Evolutionary conservation across 2,797 vertebrate species (phyloP).

Genomic region (Sciurus vulgaris): DNA sequence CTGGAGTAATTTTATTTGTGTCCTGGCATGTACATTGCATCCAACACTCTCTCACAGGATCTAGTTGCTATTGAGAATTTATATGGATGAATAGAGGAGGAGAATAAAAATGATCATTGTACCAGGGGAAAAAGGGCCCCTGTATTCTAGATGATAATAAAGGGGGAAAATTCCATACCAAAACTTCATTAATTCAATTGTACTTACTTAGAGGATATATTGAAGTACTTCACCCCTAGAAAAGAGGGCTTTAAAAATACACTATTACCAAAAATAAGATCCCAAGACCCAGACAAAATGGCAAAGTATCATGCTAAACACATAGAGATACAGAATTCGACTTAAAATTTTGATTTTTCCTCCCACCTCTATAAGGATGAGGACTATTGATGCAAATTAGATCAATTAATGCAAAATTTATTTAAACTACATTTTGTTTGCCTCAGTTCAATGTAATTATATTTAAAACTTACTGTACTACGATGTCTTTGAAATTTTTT

Average conservation of each 20-base stretch:
- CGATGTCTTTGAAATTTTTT: neutral
- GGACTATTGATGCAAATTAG: neutral
- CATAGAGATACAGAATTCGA: neutral
- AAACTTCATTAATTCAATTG: neutral
- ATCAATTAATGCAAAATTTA: neutral
- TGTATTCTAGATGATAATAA: neutral
- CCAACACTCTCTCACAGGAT: neutral
- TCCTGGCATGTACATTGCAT: neutral
- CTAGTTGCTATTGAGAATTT: neutral
- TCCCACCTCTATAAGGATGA: neutral
- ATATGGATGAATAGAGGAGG: neutral
- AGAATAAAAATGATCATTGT: neutral
- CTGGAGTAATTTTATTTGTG: neutral
- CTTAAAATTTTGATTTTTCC: slow-evolving; percentile 26
- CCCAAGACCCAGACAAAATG: neutral
- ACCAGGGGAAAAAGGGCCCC: neutral
- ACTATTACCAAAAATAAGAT: slow-evolving; percentile 18
- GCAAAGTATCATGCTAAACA: neutral
- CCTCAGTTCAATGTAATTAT: neutral
- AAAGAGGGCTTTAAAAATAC: neutral
- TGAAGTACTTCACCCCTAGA: neutral
- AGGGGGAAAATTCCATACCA: neutral
- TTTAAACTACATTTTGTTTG: slow-evolving; percentile 49
- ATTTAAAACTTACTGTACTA: neutral
- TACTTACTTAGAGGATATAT: neutral